Conservation (phyloP, 2,888 invertebrate species). For the Mylabris sibirica region DNA sequence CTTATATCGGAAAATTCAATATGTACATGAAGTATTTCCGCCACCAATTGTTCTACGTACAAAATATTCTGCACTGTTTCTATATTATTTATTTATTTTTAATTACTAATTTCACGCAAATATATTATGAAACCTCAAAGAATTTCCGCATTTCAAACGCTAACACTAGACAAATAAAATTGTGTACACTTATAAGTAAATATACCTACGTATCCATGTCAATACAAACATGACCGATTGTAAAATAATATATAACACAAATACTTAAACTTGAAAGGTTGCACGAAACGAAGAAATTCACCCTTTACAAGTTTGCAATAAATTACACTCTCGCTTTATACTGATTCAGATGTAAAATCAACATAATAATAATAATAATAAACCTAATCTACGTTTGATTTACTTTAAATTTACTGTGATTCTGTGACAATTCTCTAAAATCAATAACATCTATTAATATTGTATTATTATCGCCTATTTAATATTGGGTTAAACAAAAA, state of each 20-base stretch:
- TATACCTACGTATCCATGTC: background rate
- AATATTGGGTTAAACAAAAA: background rate
- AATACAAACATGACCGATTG: no score
- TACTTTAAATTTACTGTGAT: background rate
- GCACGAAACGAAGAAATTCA: background rate
- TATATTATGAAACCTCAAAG: background rate
- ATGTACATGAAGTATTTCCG: conserved; percentile 12
- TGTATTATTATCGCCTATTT: background rate
- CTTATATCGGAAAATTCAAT: conserved; percentile 6
- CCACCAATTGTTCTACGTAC: conserved; percentile 7
- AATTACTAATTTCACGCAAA: conserved; percentile 7
- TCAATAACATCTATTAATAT: background rate
- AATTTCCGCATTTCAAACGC: background rate
- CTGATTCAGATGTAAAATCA: background rate
- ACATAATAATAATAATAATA: background rate
- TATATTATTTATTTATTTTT: background rate
- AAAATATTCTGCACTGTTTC: background rate
- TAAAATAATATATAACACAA: no score
- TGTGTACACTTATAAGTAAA: no score
- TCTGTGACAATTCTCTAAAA: background rate
- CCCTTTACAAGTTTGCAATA: no score
- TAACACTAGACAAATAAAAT: background rate
- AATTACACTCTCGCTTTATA: background rate
- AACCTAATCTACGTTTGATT: background rate
- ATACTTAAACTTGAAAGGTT: no score